A percentile compares a stretch with the other conserved stretches of the same genome.
Conservation (phyloP, 2,113 vertebrate genomes). For the Lophius piscatorius region DNA sequence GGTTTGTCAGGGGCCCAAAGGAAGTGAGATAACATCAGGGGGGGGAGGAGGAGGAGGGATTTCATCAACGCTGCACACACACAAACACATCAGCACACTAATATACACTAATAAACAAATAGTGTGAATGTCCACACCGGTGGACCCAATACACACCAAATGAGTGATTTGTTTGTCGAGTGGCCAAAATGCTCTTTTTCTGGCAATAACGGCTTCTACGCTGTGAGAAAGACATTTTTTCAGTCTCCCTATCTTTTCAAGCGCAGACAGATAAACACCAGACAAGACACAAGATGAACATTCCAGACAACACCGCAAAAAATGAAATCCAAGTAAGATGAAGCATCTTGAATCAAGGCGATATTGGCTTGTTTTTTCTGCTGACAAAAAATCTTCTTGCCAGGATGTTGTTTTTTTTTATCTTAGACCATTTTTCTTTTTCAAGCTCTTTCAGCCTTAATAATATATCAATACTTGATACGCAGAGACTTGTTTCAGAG, state of each 20-base stretch:
- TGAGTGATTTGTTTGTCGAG: constrained; percentile 41
- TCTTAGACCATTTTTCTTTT: too few relatives aligned
- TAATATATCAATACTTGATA: too few relatives aligned
- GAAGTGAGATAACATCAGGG: constrained; percentile 77
- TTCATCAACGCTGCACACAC: constrained; percentile 44
- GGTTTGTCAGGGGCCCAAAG: constrained; percentile 67
- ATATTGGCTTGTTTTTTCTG: too few relatives aligned
- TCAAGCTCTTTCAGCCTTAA: too few relatives aligned
- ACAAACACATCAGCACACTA: constrained; percentile 20
- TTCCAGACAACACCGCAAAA: neutral
- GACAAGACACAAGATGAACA: too few relatives aligned
- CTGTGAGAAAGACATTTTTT: constrained; percentile 28
- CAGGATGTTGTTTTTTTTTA: too few relatives aligned
- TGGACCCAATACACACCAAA: constrained; percentile 20
- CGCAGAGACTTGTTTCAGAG: too few relatives aligned
- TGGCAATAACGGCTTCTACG: constrained; percentile 14
- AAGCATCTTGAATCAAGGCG: too few relatives aligned
- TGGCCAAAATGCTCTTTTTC: constrained; percentile 10
- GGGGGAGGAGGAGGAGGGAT: constrained; percentile 36
- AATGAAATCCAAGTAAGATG: too few relatives aligned
- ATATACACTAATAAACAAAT: constrained; percentile 30
- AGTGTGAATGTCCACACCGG: constrained; percentile 30
- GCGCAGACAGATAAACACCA: constrained; percentile 25
- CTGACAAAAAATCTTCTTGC: too few relatives aligned
- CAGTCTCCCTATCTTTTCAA: neutral